These are phyloP conservation scores for Xerus rutilus DNA, from an alignment of 2,797 vertebrate species.

Conservation along the genomic window DNA sequence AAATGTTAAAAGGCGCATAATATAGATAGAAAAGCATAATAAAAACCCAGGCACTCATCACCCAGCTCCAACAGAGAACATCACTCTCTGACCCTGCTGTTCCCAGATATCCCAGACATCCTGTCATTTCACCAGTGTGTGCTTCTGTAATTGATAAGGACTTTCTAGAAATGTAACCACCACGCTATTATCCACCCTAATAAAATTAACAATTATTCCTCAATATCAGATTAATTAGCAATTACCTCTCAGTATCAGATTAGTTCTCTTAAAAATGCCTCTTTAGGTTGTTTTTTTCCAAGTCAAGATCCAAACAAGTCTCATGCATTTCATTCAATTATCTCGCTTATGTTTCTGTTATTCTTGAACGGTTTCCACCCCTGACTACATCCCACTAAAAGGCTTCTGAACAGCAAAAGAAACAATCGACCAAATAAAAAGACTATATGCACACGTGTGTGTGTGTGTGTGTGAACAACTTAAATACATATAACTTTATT, in stretches of 20 bases:
- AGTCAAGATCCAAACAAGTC: not conserved
- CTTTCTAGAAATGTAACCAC: not conserved
- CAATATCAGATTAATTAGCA: not conserved
- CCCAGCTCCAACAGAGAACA: not conserved
- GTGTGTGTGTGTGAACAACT: not conserved
- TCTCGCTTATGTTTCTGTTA: not conserved
- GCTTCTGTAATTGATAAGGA: not conserved
- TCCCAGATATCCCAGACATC: not conserved
- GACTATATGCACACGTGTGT: too few species aligned
- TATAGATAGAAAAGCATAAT: not conserved
- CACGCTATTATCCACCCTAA: not conserved
- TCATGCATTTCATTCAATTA: not conserved
- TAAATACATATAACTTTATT: not conserved
- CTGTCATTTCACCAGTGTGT: not conserved
- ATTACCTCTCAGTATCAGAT: not conserved
- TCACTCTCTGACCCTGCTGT: not conserved
- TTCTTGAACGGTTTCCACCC: not conserved
- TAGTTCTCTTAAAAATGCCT: not conserved
- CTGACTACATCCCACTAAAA: not conserved
- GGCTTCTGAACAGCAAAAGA: not conserved
- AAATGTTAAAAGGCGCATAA: not conserved
- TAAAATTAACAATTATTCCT: not conserved
- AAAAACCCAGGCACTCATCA: not conserved
- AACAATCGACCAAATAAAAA: not conserved
- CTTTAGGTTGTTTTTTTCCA: not conserved